A percentile compares a stretch with the other conserved stretches of the same genome.
phyloP scores from a whole-genome alignment of 2,888 invertebrate species.

The Scaeva pyrastri region DNA sequence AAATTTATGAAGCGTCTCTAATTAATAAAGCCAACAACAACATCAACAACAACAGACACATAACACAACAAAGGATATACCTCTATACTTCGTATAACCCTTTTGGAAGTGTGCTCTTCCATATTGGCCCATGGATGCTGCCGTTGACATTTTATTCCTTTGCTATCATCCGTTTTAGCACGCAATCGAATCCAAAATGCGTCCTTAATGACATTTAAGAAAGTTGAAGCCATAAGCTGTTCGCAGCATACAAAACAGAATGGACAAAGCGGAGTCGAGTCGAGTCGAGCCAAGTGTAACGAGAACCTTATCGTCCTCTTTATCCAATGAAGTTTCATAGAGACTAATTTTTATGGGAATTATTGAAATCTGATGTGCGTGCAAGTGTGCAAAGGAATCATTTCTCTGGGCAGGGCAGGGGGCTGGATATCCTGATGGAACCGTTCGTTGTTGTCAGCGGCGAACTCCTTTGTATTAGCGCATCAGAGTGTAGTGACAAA shows the following conservation, averaged over 20 bases:
- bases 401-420: background rate
- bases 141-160: conserved; percentile 21
- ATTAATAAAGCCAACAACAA: conserved; percentile 54
- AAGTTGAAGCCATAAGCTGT: conserved; percentile 15
- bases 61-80: background rate
- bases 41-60: background rate
- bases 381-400: conserved; percentile 68
- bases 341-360: conserved; percentile 65
- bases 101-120: conserved; percentile 52
- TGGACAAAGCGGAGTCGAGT: background rate
- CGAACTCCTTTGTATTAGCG: conserved; percentile 57
- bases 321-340: conserved; percentile 45
- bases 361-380: conserved; percentile 60
- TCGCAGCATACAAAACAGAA: background rate
- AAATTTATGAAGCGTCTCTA: conserved; percentile 75
- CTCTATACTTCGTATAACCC: conserved; percentile 39
- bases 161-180: background rate
- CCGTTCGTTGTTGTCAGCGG: conserved; percentile 19
- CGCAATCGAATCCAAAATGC: conserved; percentile 49
- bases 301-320: conserved; percentile 7
- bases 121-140: conserved; percentile 13
- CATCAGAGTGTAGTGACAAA: conserved; percentile 72
- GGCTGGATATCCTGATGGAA: background rate
- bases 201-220: conserved; percentile 65
- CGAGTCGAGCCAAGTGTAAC: too few species aligned